Evolutionary conservation across 2,113 vertebrate genomes (phyloP), one percentile per base, ranked within the genome.

Genomic region (Fregata magnificens): DNA sequence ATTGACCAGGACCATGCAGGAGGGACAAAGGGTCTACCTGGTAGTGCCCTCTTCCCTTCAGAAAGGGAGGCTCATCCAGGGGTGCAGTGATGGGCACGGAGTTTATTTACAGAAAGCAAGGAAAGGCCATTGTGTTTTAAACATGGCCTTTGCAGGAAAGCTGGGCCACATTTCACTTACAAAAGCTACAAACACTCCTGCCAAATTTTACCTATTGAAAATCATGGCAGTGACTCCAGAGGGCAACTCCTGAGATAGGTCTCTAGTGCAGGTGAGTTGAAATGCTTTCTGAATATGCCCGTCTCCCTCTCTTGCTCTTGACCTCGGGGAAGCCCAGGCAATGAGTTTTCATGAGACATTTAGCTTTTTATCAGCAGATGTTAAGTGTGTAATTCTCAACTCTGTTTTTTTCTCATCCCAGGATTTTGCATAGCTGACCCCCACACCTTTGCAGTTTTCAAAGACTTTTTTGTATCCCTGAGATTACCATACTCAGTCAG

Each of bases 361-460:
- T 55, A 36, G 36, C 5, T 53, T 78, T 15, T 45, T 55, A 21
- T 62, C 8, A 62, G 14, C 15, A 74, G 21, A 26, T 71, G 4
- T 34, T 52, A 78, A 49, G 12, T 22, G 11, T 40, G 8, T 34
- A 40, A 81, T 93, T 94, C 58, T 91, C 21, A 83, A 38, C 18
- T 73, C 19, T 44, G 7, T 18, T 61, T 70, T 90, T n/a, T 62
- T 38, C 55, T 79, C 42, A 21, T 42, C 13, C 18, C 44, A 99
- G 99, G 99, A 78, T 98, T 99, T 80, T 99, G 99, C 91, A 91
- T 99, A 25, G 93, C 53, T 52, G 94, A 99, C 5, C 98, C 98
- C 5, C 31, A 95, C 55, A 97, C 97, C 34, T 45, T 99, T 49
- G 87, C 11, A 34, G 98, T 97, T 63, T 98, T 98, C 93, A 98